Evolutionary conservation across 2,797 vertebrate genomes (phyloP).

Genomic region (Okamejei kenojei): DNA sequence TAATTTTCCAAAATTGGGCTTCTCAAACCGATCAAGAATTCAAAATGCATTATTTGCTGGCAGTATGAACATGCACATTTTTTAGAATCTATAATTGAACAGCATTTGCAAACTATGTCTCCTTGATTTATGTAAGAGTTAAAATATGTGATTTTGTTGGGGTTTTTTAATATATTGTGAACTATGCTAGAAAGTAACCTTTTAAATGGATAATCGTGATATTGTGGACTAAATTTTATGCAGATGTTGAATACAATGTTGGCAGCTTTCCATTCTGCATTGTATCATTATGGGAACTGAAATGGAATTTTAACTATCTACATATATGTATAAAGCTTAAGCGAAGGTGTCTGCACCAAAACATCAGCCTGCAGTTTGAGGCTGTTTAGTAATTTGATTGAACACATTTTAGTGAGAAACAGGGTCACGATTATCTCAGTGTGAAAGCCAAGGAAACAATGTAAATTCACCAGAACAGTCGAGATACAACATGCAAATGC

Average conservation of each 20-base stretch:
- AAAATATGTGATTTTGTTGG: conserved; percentile 9
- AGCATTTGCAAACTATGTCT: conserved; percentile 14
- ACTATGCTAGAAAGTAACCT: conserved; percentile 28
- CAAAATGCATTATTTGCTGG: conserved; percentile 32
- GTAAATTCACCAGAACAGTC: background rate
- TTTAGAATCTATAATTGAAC: background rate
- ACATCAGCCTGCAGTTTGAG: background rate
- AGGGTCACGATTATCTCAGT: background rate
- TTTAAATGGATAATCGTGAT: conserved; percentile 33
- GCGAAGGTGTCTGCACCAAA: conserved; percentile 26
- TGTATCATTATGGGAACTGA: conserved; percentile 7
- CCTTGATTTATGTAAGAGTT: conserved; percentile 19
- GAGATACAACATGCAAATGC: background rate
- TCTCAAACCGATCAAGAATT: conserved; percentile 28
- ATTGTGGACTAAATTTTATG: conserved; percentile 35
- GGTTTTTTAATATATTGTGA: conserved; percentile 24
- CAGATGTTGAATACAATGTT: conserved; percentile 33
- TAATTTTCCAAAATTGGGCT: conserved; percentile 36
- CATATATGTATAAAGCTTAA: conserved; percentile 4
- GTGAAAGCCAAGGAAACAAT: background rate
- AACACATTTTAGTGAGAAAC: background rate
- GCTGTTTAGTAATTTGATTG: conserved; percentile 22
- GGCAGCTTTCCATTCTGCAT: conserved; percentile 34
- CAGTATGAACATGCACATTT: conserved; percentile 35
- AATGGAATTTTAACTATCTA: conserved; percentile 35